Conservation (phyloP, 2,888 invertebrate genomes). For the Epiperipatus broadwayi region DNA sequence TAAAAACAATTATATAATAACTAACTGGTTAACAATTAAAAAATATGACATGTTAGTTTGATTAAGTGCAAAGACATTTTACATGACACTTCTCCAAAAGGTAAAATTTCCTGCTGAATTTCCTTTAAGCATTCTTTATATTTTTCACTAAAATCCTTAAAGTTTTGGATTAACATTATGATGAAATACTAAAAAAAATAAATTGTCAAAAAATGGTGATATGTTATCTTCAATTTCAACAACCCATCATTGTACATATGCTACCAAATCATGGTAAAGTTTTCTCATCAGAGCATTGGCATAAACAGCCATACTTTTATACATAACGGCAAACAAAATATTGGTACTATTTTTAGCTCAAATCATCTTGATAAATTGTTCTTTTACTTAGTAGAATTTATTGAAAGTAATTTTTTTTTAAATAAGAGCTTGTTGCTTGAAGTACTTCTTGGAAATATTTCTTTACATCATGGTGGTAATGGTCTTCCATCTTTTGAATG, state of each 20-base stretch:
- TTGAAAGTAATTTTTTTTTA: conserved; percentile 37
- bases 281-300: conserved; percentile 45
- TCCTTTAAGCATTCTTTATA: conserved; percentile 58
- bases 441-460: conserved; percentile 46
- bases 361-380: conserved; percentile 52
- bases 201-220: conserved; percentile 48
- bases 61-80: conserved; percentile 43
- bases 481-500: conserved; percentile 41
- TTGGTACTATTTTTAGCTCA: conserved; percentile 64
- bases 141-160: conserved; percentile 49
- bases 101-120: conserved; percentile 52
- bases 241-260: conserved; percentile 29
- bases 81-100: conserved; percentile 62
- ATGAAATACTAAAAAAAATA: conserved; percentile 62
- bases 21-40: no score
- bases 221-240: no score
- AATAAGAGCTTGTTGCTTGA: conserved; percentile 47
- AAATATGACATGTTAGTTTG: no score
- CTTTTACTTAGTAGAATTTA: conserved; percentile 38
- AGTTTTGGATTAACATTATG: conserved; percentile 28
- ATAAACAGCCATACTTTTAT: conserved; percentile 47
- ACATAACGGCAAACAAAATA: conserved; percentile 54
- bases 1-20: no score
- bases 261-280: conserved; percentile 53
- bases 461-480: conserved; percentile 39